phyloP scores from a whole-genome alignment of 2,113 vertebrate genomes.

The Eulemur macaco region DNA sequence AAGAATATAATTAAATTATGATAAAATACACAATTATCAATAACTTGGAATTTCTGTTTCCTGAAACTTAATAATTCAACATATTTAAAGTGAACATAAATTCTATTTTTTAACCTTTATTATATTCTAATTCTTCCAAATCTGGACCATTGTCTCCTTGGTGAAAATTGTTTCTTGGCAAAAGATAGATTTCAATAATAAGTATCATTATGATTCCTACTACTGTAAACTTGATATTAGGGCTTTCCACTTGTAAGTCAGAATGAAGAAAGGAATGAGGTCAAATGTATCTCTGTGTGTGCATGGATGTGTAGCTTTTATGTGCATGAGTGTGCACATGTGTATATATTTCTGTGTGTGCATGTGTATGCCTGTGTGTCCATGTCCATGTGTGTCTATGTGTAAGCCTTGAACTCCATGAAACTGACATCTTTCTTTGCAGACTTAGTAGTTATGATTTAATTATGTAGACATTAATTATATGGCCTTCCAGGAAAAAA shows the following conservation, averaged over 20 bases:
- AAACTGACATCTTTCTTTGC: background rate
- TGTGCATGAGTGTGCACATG: background rate
- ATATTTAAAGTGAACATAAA: background rate
- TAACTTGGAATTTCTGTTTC: background rate
- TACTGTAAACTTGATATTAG: background rate
- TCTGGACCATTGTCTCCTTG: background rate
- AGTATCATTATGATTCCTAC: background rate
- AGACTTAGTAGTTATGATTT: background rate
- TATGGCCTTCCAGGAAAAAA: background rate
- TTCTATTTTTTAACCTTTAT: background rate
- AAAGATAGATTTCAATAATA: background rate
- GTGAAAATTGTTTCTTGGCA: background rate
- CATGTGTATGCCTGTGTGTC: background rate
- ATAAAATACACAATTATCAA: background rate
- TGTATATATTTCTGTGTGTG: background rate
- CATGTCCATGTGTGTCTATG: accelerated
- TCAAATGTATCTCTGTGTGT: background rate
- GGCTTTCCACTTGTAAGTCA: background rate
- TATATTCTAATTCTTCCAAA: background rate
- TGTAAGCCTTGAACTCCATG: background rate
- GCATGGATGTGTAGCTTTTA: background rate
- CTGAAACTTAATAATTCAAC: background rate
- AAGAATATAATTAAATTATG: background rate
- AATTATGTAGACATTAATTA: background rate
- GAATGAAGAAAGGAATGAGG: background rate